Percentiles rank a stretch among this genome's conserved stretches.
phyloP scores from a whole-genome alignment of 2,113 vertebrate genomes.

The Asarcornis scutulata region DNA sequence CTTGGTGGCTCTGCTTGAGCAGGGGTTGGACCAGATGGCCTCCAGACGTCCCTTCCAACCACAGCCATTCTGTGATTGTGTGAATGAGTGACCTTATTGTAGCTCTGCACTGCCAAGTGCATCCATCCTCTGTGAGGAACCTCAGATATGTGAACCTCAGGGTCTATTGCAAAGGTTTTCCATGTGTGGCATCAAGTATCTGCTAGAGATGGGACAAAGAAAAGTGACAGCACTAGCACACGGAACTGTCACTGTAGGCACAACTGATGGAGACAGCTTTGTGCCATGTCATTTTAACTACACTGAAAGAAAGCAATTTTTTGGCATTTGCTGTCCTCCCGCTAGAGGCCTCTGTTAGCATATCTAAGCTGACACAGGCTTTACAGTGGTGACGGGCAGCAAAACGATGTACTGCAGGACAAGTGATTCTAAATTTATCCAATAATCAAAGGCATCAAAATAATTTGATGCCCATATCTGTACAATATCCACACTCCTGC shows the following conservation, averaged over 20 bases:
- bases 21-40: not conserved
- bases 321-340: not conserved
- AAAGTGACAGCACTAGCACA: not conserved
- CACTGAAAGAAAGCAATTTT: not conserved
- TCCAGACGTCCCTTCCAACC: not conserved
- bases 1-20: not conserved
- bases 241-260: not conserved
- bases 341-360: not conserved
- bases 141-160: accelerated
- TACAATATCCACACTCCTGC: not conserved
- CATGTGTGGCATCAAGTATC: not conserved
- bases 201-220: not conserved
- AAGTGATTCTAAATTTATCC: not conserved
- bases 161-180: not conserved
- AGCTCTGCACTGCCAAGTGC: not conserved
- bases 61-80: not conserved
- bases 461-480: not conserved
- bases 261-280: not conserved
- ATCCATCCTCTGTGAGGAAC: not conserved
- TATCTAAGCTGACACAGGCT: not conserved
- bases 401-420: not conserved
- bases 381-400: not conserved
- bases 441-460: not conserved
- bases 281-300: not conserved
- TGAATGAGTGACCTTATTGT: not conserved